Base-by-base conservation (phyloP, 2,113 vertebrate species). In the Tiliqua scincoides region DNA sequence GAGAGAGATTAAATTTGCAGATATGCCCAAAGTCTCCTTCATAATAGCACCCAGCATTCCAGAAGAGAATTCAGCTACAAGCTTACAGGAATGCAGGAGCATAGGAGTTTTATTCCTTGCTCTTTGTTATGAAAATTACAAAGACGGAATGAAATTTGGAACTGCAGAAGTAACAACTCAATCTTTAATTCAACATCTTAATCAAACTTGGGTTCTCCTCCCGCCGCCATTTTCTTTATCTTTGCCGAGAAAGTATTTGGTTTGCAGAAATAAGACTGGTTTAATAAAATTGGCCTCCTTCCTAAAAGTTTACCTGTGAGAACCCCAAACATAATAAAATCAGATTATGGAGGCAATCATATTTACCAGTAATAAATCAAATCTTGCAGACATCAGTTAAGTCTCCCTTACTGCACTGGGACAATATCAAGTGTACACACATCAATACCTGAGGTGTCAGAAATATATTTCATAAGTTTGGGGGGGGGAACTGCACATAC, bases 341-440 rank as follows among this genome's bases (percentile, higher is more conserved):
- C 97, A 98, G 98, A 98, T 99, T 98, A 98, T 97, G 95, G 97
- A 97, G 95, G 97, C 97, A 98, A 98, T 98, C 97, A 97, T 97
- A 98, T 98, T 98, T 98, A 98, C 97, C 97, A 98, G 97, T 97
- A 97, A 98, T 98, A 98, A 98, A 98, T 98, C 98, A 98, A 98
- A 98, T 98, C 97, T 98, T 97, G 96, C 97, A 98, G 97, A 97
- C 96, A 97, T 97, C 96, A 96, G 95, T 97, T 97, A 97, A 96
- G 94, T 96, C 96, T 97, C 94, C 89, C 94, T 93, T 94, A 94
- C 95, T 96, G 95, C 95, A 94, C 93, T 95, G 94, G 96, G 95
- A 96, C 96, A 96, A 95, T 97, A 96, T 96, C 86, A 11, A 15
- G 17, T 94, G 70, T 96, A 94, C 96, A 97, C 96, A 96, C 93